Percentiles rank a stretch among this genome's conserved stretches.
Conservation (phyloP, 2,113 vertebrate genomes). For the Thinocorus orbignyianus region DNA sequence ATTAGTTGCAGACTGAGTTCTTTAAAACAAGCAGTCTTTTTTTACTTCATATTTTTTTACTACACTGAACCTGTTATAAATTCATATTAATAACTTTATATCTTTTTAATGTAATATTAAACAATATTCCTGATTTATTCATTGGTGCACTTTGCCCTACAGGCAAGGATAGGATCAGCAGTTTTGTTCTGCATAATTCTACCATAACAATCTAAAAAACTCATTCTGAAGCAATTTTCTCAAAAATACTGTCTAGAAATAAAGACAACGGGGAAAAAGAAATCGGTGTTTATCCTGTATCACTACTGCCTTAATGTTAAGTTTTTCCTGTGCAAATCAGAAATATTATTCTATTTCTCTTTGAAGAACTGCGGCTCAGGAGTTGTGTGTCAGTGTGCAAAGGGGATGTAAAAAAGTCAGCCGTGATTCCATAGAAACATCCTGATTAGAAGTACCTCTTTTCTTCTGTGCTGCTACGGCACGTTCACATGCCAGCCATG, state of each 20-base stretch:
- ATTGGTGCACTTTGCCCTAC: slow-evolving; percentile 46
- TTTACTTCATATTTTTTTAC: background rate
- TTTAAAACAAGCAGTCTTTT: background rate
- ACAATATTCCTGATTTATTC: slow-evolving; percentile 53
- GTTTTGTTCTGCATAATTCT: slow-evolving; percentile 24
- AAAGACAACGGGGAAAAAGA: slow-evolving; percentile 14
- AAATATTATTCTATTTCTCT: background rate
- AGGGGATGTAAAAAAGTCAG: background rate
- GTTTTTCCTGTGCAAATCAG: background rate
- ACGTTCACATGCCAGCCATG: background rate
- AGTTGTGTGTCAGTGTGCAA: background rate
- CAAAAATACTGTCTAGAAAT: background rate
- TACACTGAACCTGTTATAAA: background rate
- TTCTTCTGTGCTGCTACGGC: background rate
- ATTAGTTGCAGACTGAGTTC: background rate
- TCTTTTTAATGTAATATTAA: slow-evolving; percentile 67
- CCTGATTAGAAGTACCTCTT: background rate
- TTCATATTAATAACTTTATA: slow-evolving; percentile 36
- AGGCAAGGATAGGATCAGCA: slow-evolving; percentile 48
- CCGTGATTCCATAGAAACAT: background rate
- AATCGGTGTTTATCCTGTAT: background rate
- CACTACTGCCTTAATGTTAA: background rate
- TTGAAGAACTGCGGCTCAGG: background rate
- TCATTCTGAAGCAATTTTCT: slow-evolving; percentile 33
- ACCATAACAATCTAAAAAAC: background rate